phyloP scores from a whole-genome alignment of 2,888 invertebrate genomes.

The Tillus elongatus region DNA sequence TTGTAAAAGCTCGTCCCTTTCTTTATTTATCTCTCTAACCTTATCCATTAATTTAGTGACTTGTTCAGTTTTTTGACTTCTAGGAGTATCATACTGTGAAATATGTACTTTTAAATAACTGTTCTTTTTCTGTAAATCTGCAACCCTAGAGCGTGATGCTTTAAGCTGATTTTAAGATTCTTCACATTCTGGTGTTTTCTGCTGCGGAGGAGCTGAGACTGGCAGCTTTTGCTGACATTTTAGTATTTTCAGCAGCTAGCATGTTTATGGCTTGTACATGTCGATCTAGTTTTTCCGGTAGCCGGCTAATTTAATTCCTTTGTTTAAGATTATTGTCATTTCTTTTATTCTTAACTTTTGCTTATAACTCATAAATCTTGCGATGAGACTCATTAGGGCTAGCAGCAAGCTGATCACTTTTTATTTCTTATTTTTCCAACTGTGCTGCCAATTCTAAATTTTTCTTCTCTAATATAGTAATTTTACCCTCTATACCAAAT shows the following conservation, averaged over 20 bases:
- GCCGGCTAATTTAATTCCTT: constrained; percentile 21
- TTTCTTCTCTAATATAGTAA: constrained; percentile 41
- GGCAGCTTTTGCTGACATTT: constrained; percentile 57
- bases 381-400: constrained; percentile 45
- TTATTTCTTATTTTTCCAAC: constrained; percentile 45
- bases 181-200: constrained; percentile 55
- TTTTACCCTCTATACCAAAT: neutral
- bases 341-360: constrained; percentile 24
- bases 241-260: constrained; percentile 80
- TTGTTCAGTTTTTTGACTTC: constrained; percentile 35
- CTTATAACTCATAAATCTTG: constrained; percentile 29
- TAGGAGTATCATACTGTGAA: neutral
- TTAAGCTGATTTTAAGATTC: constrained; percentile 60
- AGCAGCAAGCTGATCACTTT: constrained; percentile 43
- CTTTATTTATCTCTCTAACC: constrained; percentile 43
- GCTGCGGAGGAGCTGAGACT: constrained; percentile 45
- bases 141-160: constrained; percentile 54
- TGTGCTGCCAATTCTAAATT: constrained; percentile 47
- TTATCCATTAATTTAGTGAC: constrained; percentile 44
- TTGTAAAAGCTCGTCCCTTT: constrained; percentile 52
- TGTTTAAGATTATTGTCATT: constrained; percentile 31
- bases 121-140: constrained; percentile 59
- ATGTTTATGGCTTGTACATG: constrained; percentile 76
- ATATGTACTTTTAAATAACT: constrained; percentile 34
- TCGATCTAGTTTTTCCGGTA: constrained; percentile 41